Evolutionary conservation across 2,888 invertebrate species (phyloP), one percentile per base, ranked within the genome.

Genomic region (Netelia fuscicornis): DNA sequence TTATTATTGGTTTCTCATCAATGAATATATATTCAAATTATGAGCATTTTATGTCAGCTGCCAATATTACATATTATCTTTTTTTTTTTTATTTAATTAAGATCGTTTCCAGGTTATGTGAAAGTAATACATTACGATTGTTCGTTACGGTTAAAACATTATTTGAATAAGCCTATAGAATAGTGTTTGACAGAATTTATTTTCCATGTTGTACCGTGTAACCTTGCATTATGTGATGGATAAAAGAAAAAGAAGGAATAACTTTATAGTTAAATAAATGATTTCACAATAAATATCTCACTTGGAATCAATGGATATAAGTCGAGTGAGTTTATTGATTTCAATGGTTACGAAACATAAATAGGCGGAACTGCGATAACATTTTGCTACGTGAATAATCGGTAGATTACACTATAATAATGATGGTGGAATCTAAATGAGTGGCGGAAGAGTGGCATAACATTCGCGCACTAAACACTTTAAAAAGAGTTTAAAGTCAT

Each of bases 351-450:
- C 72, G 60, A 30, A 76, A 77, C 76, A 72, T 54, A 44, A 72
- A 84, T 56, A 77, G 74, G 74, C 54, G 54, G 67, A 84, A 74
- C 77, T 81, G 77, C 77, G 48, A 81, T 84, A 81, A 77, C 65
- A 42, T 84, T 81, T 76, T 77, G 67, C 56, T 80, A 76, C 62
- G 65, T 54, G 42, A 72, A 72, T 75, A 70, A 71, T 77, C 62
- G 48, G 54, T 76, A 80, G 37, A 72, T 52, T 84, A 52, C 56
- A 77, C 48, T 42, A 70, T 81, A 56, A 62, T 62, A 20, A 44
- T 42, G 30, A 58, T 60, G 77, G 52, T 30, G 76, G 62, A 70
- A 62, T 48, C 62, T 58, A 71, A 76, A 52, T 17, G 65, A 75
- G 56, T 56, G n/a, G 56, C 10, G 20, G n/a, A 11, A 80, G 42